Conservation (phyloP, 2,113 vertebrate genomes). For the Festucalex cinctus region DNA sequence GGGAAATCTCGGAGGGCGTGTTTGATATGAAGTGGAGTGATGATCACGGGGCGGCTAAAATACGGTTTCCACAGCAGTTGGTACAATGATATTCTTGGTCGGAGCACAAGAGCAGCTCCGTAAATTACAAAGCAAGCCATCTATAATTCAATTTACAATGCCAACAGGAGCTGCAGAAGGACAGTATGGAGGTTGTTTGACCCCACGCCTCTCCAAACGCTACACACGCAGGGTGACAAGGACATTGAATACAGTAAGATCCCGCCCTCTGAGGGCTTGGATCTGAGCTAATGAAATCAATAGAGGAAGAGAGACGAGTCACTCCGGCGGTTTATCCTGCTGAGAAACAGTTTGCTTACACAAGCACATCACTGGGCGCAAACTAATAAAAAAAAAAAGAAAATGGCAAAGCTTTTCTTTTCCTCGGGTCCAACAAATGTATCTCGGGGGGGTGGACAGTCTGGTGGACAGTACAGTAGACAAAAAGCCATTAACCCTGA, state of each 20-base stretch:
- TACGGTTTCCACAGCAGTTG: neutral
- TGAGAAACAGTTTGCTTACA: slow-evolving; percentile 54
- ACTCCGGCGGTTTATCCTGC: slow-evolving; percentile 43
- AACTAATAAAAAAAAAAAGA: slow-evolving; percentile 32
- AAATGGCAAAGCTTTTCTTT: slow-evolving; percentile 16
- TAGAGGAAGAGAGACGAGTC: slow-evolving; percentile 26
- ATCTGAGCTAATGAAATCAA: slow-evolving; percentile 57
- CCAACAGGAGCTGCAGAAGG: neutral
- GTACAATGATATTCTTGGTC: neutral
- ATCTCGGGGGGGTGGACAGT: slow-evolving; percentile 11
- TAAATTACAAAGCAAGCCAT: slow-evolving; percentile 11
- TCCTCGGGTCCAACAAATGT: neutral
- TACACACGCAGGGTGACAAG: slow-evolving; percentile 21
- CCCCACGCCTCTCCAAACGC: neutral
- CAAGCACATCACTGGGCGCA: slow-evolving; percentile 40
- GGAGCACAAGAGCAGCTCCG: neutral
- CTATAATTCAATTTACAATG: slow-evolving; percentile 22
- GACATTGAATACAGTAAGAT: slow-evolving; percentile 19
- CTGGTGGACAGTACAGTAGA: slow-evolving; percentile 23
- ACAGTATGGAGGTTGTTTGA: slow-evolving; percentile 12
- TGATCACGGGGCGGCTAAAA: neutral
- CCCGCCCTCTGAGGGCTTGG: slow-evolving; percentile 31
- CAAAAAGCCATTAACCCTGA: slow-evolving; percentile 28
- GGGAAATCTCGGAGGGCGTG: slow-evolving; percentile 7
- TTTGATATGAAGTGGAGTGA: slow-evolving; percentile 6